Conservation (phyloP, 2,797 vertebrate genomes). For the Notolepis coatsorum region DNA sequence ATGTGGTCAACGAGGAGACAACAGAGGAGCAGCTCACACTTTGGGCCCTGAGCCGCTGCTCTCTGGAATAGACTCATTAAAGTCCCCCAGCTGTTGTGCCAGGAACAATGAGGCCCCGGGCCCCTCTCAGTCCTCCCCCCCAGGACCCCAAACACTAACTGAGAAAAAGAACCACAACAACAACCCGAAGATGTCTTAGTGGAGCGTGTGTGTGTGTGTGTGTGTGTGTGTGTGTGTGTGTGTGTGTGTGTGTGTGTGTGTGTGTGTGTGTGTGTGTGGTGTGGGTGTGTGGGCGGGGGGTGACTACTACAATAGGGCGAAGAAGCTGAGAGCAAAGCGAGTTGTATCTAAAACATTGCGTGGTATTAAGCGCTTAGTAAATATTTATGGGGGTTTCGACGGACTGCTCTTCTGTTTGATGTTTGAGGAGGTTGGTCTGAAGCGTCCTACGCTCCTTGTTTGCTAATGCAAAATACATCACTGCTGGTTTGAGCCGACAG, state of each 20-base stretch:
- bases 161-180: constrained; percentile 36
- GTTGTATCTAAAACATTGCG: constrained; percentile 48
- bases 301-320: constrained; percentile 12
- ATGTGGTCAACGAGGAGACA: constrained; percentile 78
- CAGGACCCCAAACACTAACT: constrained; percentile 58
- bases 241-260: too few relatives aligned
- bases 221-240: too few relatives aligned
- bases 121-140: constrained; percentile 56
- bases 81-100: constrained; percentile 80
- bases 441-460: background rate
- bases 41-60: constrained; percentile 65
- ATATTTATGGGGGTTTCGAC: constrained; percentile 51
- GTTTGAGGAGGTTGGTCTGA: constrained; percentile 5
- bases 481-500: too few relatives aligned
- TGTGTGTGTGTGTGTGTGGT: too few relatives aligned
- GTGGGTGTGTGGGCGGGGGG: background rate
- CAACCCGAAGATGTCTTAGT: constrained; percentile 52
- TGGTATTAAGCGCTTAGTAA: constrained; percentile 39
- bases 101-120: constrained; percentile 68
- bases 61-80: constrained; percentile 77
- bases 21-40: constrained; percentile 72
- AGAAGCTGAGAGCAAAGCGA: constrained; percentile 26
- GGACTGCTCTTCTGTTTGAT: constrained; percentile 26
- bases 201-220: too few relatives aligned
- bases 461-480: too few relatives aligned